A percentile compares a stretch with the other conserved stretches of the same genome.
Conservation (phyloP, 2,113 vertebrate species). For the Pseudorectes ferrugineus region DNA sequence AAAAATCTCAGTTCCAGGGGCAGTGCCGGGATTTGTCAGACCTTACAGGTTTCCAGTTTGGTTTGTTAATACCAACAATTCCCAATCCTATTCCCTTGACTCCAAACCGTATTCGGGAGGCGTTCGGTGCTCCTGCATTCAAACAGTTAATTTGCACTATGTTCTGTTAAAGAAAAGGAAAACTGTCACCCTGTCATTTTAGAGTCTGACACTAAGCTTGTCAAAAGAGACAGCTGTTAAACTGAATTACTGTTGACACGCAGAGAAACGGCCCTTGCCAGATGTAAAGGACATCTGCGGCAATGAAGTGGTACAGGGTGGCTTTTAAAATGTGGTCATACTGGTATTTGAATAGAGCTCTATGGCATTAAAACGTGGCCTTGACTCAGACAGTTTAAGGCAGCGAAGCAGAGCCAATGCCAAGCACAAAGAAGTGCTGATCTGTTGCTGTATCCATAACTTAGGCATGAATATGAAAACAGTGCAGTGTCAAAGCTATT, state of each 20-base stretch:
- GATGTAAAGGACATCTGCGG: constrained; percentile 82
- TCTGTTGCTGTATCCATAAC: constrained; percentile 60
- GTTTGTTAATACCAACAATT: neutral
- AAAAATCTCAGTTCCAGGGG: neutral
- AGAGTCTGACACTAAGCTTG: constrained; percentile 79
- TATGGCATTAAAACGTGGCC: constrained; percentile 68
- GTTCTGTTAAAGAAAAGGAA: constrained; percentile 71
- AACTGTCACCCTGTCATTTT: constrained; percentile 80
- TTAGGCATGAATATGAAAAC: constrained; percentile 52
- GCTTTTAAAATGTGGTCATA: constrained; percentile 76
- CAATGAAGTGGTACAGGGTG: constrained; percentile 74
- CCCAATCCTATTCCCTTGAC: neutral
- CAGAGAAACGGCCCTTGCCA: constrained; percentile 74
- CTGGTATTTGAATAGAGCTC: constrained; percentile 70
- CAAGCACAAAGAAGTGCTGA: constrained; percentile 64
- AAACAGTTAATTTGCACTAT: constrained; percentile 74
- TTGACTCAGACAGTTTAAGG: constrained; percentile 64
- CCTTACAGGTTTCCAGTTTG: neutral
- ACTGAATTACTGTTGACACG: constrained; percentile 81
- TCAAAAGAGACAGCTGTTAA: constrained; percentile 84
- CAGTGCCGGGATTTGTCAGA: neutral
- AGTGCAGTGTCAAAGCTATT: constrained; percentile 12
- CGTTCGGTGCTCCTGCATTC: constrained; percentile 30
- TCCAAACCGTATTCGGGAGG: neutral
- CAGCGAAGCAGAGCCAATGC: constrained; percentile 59